Conservation (phyloP, 2,888 invertebrate species). For the Smittia aterrima region DNA sequence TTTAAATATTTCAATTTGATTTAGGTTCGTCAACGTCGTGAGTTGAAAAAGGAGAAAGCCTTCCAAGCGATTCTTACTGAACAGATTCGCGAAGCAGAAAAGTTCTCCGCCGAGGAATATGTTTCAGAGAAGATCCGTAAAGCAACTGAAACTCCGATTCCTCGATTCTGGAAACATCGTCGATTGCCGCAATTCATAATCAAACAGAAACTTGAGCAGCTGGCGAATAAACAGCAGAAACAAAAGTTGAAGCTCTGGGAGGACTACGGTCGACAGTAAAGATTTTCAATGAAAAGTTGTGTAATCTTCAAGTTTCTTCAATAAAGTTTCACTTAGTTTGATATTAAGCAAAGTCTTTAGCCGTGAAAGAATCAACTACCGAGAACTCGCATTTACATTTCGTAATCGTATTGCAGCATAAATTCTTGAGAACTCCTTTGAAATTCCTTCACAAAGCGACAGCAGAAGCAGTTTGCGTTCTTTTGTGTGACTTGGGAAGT, state of each 20-base stretch:
- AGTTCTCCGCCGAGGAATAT: conserved; percentile 72
- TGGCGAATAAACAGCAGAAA: too few species aligned
- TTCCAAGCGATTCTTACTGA: conserved; percentile 71
- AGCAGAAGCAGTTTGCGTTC: background rate
- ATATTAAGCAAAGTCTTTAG: background rate
- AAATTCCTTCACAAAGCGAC: too few species aligned
- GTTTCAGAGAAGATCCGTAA: conserved; percentile 63
- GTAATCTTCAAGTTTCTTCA: background rate
- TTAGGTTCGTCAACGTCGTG: conserved; percentile 65
- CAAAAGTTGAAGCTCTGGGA: conserved; percentile 31
- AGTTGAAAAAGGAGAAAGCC: conserved; percentile 70
- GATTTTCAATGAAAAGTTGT: background rate
- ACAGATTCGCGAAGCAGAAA: conserved; percentile 69
- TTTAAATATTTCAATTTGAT: conserved; percentile 45
- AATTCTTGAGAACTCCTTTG: too few species aligned
- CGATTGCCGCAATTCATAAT: conserved; percentile 67
- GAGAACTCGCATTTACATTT: too few species aligned
- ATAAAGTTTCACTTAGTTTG: background rate
- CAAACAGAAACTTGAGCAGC: conserved; percentile 61
- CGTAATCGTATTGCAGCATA: too few species aligned
- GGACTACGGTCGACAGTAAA: conserved; percentile 2
- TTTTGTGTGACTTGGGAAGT: background rate
- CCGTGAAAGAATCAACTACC: too few species aligned
- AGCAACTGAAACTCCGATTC: conserved; percentile 62
- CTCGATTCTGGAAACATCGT: conserved; percentile 58